Evolutionary conservation across 2,888 invertebrate genomes (phyloP), one percentile per base, ranked within the genome.

Genomic region (Cataglyphis rosenhaueri): DNA sequence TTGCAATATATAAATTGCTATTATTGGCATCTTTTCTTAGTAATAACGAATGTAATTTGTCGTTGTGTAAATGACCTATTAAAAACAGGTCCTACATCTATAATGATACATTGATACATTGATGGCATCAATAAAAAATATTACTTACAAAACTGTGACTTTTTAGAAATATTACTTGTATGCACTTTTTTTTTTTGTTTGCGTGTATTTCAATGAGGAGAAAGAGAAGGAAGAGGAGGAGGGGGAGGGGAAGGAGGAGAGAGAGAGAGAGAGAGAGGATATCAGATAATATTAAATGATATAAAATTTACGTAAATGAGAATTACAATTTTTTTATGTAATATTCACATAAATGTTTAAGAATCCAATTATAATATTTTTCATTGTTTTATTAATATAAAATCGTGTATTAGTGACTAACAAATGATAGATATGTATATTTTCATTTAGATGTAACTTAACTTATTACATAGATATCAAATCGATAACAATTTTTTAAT

Each of bases 391-490:
- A 5, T n/a, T 10, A 18, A 32, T 4, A 18, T 18, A 15, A 15
- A 29, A 15, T n/a, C 2, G 1, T 52, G 1, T 48, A 48, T 48
- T 52, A 52, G 0, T 0, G n/a, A 48, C 1, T 52, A 52, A n/a
- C 48, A 48, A 18, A 8, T 6, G 18, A 48, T 48, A 48, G 1
- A 52, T 52, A 61, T 35, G 21, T n/a, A 5, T 38, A 38, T 64
- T 52, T 48, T n/a, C 2, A 70, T 55, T 12, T 55, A 70, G 3
- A 25, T 71, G 18, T 38, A 6, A 6, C 10, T n/a, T 21, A 44
- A 44, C 62, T 48, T 66, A 66, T 66, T 76, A 41, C 55, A 52
- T n/a, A 48, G 6, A 75, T 29, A 76, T 68, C 3, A 66, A 55
- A 10, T 29, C 3, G 55, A 6, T 9, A 66, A 32, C 8, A 6